Percentiles rank a stretch among this genome's conserved stretches.
phyloP scores from a whole-genome alignment of 2,797 vertebrate species.

The Melanotaenia pygmaea region DNA sequence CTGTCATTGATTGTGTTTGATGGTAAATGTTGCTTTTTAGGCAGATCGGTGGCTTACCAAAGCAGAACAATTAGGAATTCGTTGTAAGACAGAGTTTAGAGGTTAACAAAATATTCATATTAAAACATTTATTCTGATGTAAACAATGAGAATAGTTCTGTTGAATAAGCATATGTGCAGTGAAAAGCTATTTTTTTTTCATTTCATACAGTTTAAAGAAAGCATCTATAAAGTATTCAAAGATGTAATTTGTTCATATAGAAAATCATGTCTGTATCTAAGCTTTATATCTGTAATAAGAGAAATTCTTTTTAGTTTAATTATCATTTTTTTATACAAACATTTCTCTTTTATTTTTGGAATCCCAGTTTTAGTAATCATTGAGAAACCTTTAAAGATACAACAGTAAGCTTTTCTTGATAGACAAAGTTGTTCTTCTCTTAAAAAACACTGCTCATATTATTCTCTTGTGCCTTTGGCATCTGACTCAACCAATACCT shows the following conservation, averaged over 20 bases:
- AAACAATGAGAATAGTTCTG: conserved; percentile 1
- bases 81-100: no score
- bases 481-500: no score
- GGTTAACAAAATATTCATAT: no score
- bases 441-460: background rate
- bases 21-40: no score
- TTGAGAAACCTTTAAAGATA: no score
- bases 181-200: background rate
- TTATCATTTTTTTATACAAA: background rate
- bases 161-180: background rate
- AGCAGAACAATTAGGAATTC: no score
- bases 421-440: no score
- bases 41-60: no score
- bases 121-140: no score
- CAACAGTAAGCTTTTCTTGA: no score
- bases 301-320: conserved; percentile 4
- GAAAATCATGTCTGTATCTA: background rate
- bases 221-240: background rate
- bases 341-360: background rate
- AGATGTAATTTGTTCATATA: background rate
- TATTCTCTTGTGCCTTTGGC: background rate
- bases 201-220: background rate
- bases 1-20: no score
- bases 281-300: background rate
- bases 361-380: no score